Evolutionary conservation across 2,113 vertebrate species (phyloP).

Genomic region (Mormyrus lacerda): DNA sequence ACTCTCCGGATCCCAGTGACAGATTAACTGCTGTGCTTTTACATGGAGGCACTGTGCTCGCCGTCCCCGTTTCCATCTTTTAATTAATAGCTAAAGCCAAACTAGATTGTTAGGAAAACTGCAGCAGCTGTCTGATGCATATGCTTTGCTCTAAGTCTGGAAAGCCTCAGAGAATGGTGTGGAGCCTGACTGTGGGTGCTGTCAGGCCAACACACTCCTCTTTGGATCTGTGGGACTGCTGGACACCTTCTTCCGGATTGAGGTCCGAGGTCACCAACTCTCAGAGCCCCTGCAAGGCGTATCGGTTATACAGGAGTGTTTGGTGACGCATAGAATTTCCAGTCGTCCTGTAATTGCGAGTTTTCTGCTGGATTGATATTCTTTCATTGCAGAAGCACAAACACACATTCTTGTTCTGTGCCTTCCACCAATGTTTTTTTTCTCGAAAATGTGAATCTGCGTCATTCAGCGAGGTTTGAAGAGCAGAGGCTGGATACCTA

Average conservation of each 20-base stretch:
- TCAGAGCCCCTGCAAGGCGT: neutral
- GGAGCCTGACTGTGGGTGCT: neutral
- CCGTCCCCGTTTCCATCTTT: neutral
- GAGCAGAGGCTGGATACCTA: neutral
- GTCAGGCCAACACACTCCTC: neutral
- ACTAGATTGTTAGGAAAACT: neutral
- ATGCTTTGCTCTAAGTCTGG: neutral
- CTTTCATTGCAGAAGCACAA: neutral
- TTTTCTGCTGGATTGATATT: neutral
- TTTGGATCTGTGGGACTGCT: neutral
- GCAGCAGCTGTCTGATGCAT: neutral
- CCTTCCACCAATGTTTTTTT: neutral
- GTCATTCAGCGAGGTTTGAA: neutral
- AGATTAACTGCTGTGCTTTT: slow-evolving; percentile 13
- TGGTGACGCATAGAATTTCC: neutral
- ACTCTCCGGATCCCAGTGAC: neutral
- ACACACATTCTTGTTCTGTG: neutral
- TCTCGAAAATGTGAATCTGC: neutral
- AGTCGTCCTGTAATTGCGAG: neutral
- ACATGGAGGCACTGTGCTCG: neutral
- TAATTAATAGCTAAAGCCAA: neutral
- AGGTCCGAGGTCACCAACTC: neutral
- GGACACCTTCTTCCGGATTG: neutral
- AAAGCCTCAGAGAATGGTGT: neutral
- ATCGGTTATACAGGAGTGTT: neutral